phyloP scores from a whole-genome alignment of 2,888 invertebrate genomes.

The Thecophora atra region DNA sequence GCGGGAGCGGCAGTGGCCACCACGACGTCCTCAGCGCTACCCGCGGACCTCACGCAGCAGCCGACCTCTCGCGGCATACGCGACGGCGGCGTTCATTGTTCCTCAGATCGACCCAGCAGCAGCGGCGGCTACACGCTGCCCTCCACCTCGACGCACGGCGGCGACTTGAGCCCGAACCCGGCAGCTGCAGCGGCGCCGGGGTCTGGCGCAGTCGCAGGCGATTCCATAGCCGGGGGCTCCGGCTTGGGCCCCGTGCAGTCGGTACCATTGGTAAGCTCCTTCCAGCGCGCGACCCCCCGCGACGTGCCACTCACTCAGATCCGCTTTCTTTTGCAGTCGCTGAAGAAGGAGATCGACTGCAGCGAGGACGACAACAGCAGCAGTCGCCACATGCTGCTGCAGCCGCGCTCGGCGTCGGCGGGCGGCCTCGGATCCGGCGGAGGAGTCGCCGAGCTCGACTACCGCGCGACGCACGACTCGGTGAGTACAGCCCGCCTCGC shows the following conservation, averaged over 20 bases:
- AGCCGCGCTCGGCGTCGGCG: conserved; percentile 70
- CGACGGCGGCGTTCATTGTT: conserved; percentile 45
- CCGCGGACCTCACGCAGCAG: conserved; percentile 55
- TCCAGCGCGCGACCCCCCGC: not conserved
- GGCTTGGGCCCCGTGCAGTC: conserved; percentile 87
- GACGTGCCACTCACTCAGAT: conserved; percentile 20
- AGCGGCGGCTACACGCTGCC: conserved; percentile 47
- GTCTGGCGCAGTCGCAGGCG: conserved; percentile 48
- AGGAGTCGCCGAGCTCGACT: conserved; percentile 76
- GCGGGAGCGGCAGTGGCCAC: conserved; percentile 45
- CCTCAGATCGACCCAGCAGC: conserved; percentile 51
- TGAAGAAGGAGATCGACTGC: conserved; percentile 89
- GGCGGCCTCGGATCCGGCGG: conserved; percentile 70
- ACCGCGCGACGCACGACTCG: conserved; percentile 84
- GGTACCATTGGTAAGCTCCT: conserved; percentile 80
- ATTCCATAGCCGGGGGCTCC: conserved; percentile 74
- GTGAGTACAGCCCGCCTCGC: conserved; percentile 69
- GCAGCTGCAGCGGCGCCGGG: conserved; percentile 50
- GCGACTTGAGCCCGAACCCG: conserved; percentile 48
- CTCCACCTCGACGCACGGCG: conserved; percentile 53
- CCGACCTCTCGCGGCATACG: conserved; percentile 57
- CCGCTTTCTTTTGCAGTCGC: conserved; percentile 70
- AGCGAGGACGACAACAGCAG: conserved; percentile 72
- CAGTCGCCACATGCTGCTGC: conserved; percentile 60
- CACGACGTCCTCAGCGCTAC: conserved; percentile 49